These are phyloP conservation scores for Apeltes quadracus DNA, from an alignment of 2,113 vertebrate species.

Conservation along the genomic window DNA sequence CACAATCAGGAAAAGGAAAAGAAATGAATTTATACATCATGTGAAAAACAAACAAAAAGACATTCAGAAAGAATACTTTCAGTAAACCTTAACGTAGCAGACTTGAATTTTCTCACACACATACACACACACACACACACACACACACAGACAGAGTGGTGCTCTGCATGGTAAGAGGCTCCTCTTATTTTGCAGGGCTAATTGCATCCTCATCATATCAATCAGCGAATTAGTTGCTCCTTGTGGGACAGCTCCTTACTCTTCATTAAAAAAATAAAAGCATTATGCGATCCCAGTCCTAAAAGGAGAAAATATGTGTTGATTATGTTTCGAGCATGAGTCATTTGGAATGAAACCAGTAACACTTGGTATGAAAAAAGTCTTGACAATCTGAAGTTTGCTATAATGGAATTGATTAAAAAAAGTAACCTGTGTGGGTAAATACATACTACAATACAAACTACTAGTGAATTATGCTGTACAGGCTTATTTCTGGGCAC, in stretches of 20 bases:
- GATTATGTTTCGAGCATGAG: not conserved
- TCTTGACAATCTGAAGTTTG: not conserved
- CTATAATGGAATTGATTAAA: too few species aligned
- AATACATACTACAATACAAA: too few species aligned
- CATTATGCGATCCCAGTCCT: constrained; percentile 1
- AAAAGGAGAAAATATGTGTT: not conserved
- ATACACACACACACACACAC: constrained; percentile 15
- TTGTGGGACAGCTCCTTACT: not conserved
- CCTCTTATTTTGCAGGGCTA: constrained; percentile 44
- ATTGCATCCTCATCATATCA: constrained; percentile 62
- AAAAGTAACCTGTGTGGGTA: too few species aligned
- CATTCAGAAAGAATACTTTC: not conserved
- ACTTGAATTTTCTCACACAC: constrained; percentile 1
- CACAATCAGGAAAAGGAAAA: constrained; percentile 3
- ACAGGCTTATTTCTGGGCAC: not conserved
- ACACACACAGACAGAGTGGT: constrained; percentile 27
- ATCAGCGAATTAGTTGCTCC: constrained; percentile 35
- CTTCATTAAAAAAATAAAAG: not conserved
- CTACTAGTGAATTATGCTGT: not conserved
- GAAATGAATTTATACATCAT: not conserved
- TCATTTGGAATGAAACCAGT: not conserved
- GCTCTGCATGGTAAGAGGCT: constrained; percentile 44
- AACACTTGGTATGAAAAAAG: not conserved
- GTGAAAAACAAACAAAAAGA: not conserved
- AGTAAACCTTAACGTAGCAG: constrained; percentile 1